Conservation (phyloP, 2,797 vertebrate genomes). For the Hafferia zeledoni region DNA sequence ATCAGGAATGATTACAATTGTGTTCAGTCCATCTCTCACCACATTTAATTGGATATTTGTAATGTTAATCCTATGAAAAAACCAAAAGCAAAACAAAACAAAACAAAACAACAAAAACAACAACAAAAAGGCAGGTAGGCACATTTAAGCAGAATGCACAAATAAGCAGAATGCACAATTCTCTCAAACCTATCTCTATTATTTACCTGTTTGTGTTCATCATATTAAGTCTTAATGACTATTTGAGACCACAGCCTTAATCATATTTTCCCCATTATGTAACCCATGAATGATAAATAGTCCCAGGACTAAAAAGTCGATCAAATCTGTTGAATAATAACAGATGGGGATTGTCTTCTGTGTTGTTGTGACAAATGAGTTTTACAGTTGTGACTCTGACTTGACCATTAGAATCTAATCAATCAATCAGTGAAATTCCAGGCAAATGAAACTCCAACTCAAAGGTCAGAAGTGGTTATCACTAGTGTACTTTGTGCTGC, state of each 20-base stretch:
- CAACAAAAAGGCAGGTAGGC: background rate
- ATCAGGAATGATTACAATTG: background rate
- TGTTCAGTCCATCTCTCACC: background rate
- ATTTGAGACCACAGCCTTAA: background rate
- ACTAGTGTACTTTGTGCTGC: background rate
- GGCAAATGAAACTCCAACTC: background rate
- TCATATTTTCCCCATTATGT: background rate
- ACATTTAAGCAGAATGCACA: background rate
- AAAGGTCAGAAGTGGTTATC: conserved; percentile 18
- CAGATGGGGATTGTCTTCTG: background rate
- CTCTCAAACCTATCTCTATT: background rate
- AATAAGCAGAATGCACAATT: background rate
- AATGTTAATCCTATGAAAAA: background rate
- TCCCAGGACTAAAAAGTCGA: background rate
- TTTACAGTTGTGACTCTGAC: background rate
- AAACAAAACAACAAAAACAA: background rate
- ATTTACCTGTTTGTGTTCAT: background rate
- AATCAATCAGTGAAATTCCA: conserved; percentile 17
- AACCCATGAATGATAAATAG: background rate
- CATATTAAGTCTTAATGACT: background rate
- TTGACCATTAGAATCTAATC: background rate
- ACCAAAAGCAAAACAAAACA: background rate
- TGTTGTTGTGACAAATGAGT: background rate
- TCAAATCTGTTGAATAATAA: background rate
- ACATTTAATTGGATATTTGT: background rate